phyloP scores from a whole-genome alignment of 2,888 invertebrate genomes.

The Achlya flavicornis region DNA sequence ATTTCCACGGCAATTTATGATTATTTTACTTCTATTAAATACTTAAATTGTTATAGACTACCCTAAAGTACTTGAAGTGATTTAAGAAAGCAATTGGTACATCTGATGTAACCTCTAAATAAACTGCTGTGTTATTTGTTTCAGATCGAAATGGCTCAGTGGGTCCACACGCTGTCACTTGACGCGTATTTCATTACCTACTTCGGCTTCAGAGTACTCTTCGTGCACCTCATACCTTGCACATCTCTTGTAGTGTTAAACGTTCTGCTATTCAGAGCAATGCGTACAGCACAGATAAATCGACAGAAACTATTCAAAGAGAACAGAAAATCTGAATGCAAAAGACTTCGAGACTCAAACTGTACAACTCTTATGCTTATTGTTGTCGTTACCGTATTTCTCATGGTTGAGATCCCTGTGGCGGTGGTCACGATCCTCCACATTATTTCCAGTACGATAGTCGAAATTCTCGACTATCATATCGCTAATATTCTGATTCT shows the following conservation, averaged over 20 bases:
- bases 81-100: too few species aligned
- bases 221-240: constrained; percentile 96
- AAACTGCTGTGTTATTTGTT: constrained; percentile 25
- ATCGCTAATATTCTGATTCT: constrained; percentile 90
- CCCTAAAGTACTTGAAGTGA: too few species aligned
- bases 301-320: constrained; percentile 90
- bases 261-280: constrained; percentile 92
- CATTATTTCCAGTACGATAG: constrained; percentile 90
- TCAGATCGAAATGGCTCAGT: constrained; percentile 85
- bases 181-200: constrained; percentile 92
- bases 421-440: constrained; percentile 93
- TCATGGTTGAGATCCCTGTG: constrained; percentile 92
- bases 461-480: constrained; percentile 89
- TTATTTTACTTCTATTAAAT: too few species aligned
- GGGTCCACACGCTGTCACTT: constrained; percentile 88
- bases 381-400: constrained; percentile 92
- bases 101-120: too few species aligned
- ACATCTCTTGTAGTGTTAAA: constrained; percentile 94
- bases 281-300: constrained; percentile 92
- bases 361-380: constrained; percentile 95
- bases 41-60: too few species aligned
- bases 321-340: constrained; percentile 91
- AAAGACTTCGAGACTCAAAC: constrained; percentile 90
- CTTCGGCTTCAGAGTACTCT: constrained; percentile 93
- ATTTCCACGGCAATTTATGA: too few species aligned